A percentile compares a stretch with the other conserved stretches of the same genome.
phyloP scores from a whole-genome alignment of 2,113 vertebrate species.

The Myrmecophaga tridactyla region DNA sequence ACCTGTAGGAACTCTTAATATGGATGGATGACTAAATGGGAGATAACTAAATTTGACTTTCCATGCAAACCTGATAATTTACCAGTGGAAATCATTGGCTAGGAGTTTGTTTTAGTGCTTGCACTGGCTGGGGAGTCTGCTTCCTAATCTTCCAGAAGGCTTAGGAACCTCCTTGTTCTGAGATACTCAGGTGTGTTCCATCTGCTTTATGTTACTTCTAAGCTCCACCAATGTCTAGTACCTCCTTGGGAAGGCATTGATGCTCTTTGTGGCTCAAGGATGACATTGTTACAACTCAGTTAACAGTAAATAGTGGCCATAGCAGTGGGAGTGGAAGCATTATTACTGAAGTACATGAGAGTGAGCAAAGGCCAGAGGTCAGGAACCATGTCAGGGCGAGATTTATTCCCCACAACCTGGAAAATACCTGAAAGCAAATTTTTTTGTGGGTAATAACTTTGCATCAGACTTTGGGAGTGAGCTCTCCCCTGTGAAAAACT shows the following conservation, averaged over 20 bases:
- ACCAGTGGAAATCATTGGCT: slow-evolving; percentile 21
- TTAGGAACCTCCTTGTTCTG: background rate
- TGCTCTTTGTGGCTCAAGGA: too few relatives aligned
- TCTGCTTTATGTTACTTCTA: accelerated
- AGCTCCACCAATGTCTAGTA: accelerated
- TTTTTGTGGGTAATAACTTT: background rate
- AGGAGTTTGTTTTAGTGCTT: background rate
- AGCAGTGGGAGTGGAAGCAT: accelerated
- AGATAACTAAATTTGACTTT: slow-evolving; percentile 66
- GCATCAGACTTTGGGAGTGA: background rate
- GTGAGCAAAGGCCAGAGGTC: background rate
- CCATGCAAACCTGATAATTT: slow-evolving; percentile 43
- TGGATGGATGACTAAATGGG: slow-evolving; percentile 57
- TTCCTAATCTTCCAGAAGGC: background rate
- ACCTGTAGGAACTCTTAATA: slow-evolving; percentile 57
- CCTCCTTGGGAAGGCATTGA: background rate
- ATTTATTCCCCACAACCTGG: background rate
- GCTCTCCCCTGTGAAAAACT: background rate
- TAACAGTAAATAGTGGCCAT: too few relatives aligned
- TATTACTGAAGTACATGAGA: accelerated
- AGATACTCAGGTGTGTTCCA: background rate
- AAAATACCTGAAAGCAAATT: background rate
- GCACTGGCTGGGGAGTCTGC: background rate
- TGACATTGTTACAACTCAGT: background rate
- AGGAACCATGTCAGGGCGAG: background rate